These are phyloP conservation scores for Ophraella communa DNA, from an alignment of 2,888 invertebrate genomes.

Conservation along the genomic window DNA sequence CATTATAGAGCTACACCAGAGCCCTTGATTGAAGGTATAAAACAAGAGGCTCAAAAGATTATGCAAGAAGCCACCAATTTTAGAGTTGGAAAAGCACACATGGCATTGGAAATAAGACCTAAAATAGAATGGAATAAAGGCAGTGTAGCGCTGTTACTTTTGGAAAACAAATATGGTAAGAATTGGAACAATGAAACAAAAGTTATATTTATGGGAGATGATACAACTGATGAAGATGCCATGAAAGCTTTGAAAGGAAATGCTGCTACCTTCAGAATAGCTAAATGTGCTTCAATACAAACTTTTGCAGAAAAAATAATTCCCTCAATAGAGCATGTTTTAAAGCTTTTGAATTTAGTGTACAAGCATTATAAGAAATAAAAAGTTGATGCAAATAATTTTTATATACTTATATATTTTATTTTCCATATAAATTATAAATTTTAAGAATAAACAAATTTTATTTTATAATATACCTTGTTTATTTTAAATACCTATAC, in stretches of 20 bases:
- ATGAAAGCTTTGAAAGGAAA: conserved; percentile 91
- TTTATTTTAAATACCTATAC: background rate
- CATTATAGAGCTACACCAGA: conserved; percentile 83
- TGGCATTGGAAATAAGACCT: conserved; percentile 86
- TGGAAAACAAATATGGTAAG: conserved; percentile 85
- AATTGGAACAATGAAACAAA: conserved; percentile 89
- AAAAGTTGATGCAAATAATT: no score
- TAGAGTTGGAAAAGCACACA: conserved; percentile 79
- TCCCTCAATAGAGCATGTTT: conserved; percentile 38
- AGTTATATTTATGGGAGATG: conserved; percentile 88
- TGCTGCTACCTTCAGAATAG: conserved; percentile 91
- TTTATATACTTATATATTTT: no score
- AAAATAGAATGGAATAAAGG: conserved; percentile 92
- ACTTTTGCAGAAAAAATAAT: conserved; percentile 43
- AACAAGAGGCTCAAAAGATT: conserved; percentile 72
- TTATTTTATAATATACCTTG: background rate
- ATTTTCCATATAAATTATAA: no score
- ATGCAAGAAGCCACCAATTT: conserved; percentile 79
- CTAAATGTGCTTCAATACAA: conserved; percentile 50
- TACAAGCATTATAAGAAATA: conserved; percentile 16
- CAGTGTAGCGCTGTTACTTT: conserved; percentile 85
- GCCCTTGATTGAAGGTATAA: conserved; percentile 67
- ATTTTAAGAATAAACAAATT: no score
- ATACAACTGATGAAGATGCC: conserved; percentile 88
- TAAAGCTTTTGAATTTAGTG: conserved; percentile 40